phyloP scores from a whole-genome alignment of 2,113 vertebrate species.

The Holacanthus passer region DNA sequence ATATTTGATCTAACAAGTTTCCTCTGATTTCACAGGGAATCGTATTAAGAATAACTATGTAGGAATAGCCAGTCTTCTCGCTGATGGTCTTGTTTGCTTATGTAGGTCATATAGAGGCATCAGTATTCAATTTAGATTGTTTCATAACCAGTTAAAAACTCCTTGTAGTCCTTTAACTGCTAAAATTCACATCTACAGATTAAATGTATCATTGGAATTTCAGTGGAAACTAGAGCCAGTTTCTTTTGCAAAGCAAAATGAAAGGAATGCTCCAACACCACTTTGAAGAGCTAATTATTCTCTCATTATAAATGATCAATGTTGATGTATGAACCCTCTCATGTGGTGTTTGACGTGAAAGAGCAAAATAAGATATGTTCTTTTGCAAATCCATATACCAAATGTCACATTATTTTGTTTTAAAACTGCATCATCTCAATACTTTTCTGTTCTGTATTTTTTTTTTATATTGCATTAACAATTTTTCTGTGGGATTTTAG shows the following conservation, averaged over 20 bases:
- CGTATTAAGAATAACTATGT: too few species aligned
- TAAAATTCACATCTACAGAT: neutral
- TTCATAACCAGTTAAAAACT: too few species aligned
- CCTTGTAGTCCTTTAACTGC: too few species aligned
- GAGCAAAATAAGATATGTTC: neutral
- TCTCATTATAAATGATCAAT: neutral
- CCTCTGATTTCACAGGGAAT: too few species aligned
- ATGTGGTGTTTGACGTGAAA: neutral
- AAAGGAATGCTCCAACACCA: neutral
- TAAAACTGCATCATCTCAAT: neutral
- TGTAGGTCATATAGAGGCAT: too few species aligned
- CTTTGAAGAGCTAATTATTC: neutral
- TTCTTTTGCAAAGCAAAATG: neutral
- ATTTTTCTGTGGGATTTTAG: neutral
- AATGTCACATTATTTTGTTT: neutral
- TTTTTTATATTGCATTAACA: neutral
- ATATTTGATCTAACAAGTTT: too few species aligned
- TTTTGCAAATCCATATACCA: neutral
- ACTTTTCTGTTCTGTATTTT: neutral
- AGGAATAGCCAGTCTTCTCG: too few species aligned
- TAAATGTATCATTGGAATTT: neutral
- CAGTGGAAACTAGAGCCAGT: neutral
- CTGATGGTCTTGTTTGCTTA: too few species aligned
- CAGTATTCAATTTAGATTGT: too few species aligned
- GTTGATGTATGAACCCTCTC: neutral